Base-by-base conservation (phyloP, 2,888 invertebrate genomes). In the Microplitis manilae region DNA sequence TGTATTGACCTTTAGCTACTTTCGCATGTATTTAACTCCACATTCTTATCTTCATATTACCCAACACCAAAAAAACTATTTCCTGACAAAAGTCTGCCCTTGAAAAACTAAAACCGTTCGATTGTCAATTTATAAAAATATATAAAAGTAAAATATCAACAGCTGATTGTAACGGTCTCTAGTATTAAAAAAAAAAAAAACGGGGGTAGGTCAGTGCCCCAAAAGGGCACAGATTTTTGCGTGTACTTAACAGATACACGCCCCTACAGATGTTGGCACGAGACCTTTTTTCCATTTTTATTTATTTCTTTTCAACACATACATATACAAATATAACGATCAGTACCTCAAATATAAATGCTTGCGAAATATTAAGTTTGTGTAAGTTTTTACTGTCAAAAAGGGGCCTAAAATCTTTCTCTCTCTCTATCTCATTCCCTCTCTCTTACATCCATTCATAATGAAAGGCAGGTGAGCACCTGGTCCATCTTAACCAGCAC, bases 181-280 rank as follows among this genome's bases (percentile, higher is more conserved):
- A 72, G 78, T 80, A 41, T 60, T 68, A 73, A 75, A 13, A 50
- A 50, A 9, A 50, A 50, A n/a, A 13, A 13, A 13, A 82, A 83
- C 85, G 83, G 84, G 86, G 88, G 86, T 88, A 89, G 89, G 89
- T 88, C 89, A 89, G 88, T 88, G 88, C 88, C 87, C 87, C 84
- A 84, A 83, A 84, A 84, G 79, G 81, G 79, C 79, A 80, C 77
- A 50, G 68, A 41, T 74, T 77, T 76, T 70, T 65, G 67, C 73
- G 71, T 71, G 59, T 78, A 71, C 59, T 41, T 39, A 13, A 69
- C n/a, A 60, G 41, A 61, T 38, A 64, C 20, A 50, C 17, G 68
- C 77, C 73, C 72, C 67, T 73, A 68, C 72, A 75, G 70, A 73
- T 67, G 41, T 76, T 30, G 41, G 30, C 40, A 70, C 65, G 40